Base-by-base conservation (phyloP, 53 echinoderm and acorn worm species). In the Hippasteria phrygiana region DNA sequence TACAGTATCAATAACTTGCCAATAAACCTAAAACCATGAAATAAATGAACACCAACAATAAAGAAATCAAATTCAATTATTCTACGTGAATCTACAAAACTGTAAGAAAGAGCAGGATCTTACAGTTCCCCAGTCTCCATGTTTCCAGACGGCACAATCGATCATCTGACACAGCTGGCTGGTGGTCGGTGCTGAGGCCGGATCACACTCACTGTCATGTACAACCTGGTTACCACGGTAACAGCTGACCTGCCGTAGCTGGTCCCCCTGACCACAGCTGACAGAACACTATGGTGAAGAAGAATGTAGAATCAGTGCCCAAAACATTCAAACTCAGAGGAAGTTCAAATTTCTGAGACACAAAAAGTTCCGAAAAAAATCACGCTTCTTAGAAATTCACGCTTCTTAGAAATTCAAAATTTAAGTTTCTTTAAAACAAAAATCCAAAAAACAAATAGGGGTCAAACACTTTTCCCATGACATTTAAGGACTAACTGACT, bases 261-360 rank as follows among this genome's bases (percentile, higher is more conserved):
- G 93, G 62, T 88, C 69, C 14, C 95, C 97, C 28, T 82, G 39
- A 55, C 95, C 97, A 63, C 97, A 97, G n/a, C 90, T 90, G 9
- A 95, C 95, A 38, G 97, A 95, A 78, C 98, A 97, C 98, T 97
- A 47, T 2, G 47, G 38, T 27, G 83, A 64, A 20, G 71, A 40
- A 18, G 43, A 7, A 17, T 2, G 36, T 1, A 0, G 18, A 9
- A 32, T 11, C 36, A 1, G 37, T 2, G 10, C 37, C 14, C 31
- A 65, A 65, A 67, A 36, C 10, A 8, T 10, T 31, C 3, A 0
- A 22, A 17, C 59, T n/a, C n/a, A n/a, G n/a, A n/a, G n/a, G n/a
- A n/a, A n/a, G n/a, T n/a, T n/a, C n/a, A n/a, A n/a, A n/a, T n/a
- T n/a, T n/a, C n/a, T n/a, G n/a, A n/a, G n/a, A n/a, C n/a, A n/a